phyloP scores from a whole-genome alignment of 2,113 vertebrate genomes.

The Microtus oregoni region DNA sequence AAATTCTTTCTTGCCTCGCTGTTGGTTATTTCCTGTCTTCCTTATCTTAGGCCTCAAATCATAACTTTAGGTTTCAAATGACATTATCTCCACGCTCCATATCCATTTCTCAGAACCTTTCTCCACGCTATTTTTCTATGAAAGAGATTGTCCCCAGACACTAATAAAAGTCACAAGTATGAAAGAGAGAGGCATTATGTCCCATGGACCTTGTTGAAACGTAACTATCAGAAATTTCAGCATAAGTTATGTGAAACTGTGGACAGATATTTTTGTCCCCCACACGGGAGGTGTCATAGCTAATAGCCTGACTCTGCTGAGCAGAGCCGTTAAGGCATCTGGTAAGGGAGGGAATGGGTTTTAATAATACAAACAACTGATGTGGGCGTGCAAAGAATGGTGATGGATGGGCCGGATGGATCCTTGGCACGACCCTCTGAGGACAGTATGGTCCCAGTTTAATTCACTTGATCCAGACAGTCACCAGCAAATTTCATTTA shows the following conservation, averaged over 20 bases:
- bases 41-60: constrained; percentile 5
- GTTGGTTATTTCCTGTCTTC: constrained; percentile 2
- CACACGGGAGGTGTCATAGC: background rate
- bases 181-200: background rate
- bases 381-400: background rate
- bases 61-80: background rate
- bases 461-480: background rate
- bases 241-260: constrained; percentile 16
- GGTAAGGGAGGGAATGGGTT: background rate
- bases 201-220: background rate
- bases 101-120: background rate
- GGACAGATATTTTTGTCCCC: background rate
- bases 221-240: background rate
- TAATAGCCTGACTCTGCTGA: background rate
- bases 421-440: background rate
- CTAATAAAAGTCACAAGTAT: constrained; percentile 5
- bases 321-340: background rate
- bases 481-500: background rate
- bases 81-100: background rate
- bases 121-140: background rate
- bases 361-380: constrained; percentile 15
- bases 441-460: background rate
- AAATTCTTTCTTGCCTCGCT: background rate
- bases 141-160: background rate
- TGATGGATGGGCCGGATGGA: background rate